phyloP scores from a whole-genome alignment of 2,888 invertebrate genomes.

The Boloria selene region DNA sequence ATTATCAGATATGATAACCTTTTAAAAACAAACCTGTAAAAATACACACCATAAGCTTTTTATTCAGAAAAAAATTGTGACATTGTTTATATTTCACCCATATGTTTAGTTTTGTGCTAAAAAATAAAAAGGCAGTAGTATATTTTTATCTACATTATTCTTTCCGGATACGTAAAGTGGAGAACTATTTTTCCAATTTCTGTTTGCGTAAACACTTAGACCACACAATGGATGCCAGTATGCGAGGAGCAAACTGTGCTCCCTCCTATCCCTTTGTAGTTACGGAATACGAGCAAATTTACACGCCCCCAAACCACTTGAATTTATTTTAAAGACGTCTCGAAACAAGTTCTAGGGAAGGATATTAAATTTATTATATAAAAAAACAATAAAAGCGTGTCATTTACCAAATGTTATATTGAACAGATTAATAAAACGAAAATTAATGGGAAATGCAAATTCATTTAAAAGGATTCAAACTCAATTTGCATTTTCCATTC shows the following conservation, averaged over 20 bases:
- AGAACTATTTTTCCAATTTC: no score
- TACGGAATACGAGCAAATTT: constrained; percentile 44
- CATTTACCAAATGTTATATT: constrained; percentile 13
- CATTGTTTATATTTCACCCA: no score
- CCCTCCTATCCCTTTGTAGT: constrained; percentile 44
- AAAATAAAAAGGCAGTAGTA: no score
- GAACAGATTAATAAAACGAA: constrained; percentile 14
- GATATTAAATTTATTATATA: constrained; percentile 6
- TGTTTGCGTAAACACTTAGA: constrained; percentile 11
- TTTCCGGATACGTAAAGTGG: no score
- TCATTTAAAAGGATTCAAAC: constrained; percentile 24
- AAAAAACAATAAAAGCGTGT: constrained; percentile 13
- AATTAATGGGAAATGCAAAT: constrained; percentile 22
- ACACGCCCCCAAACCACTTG: constrained; percentile 46
- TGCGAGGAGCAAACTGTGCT: constrained; percentile 36
- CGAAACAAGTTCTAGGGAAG: not conserved
- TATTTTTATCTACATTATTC: no score
- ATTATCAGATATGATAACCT: no score
- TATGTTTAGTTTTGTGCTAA: no score
- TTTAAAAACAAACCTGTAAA: no score
- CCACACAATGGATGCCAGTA: constrained; percentile 27
- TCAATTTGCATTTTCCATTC: constrained; percentile 24
- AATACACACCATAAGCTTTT: no score
- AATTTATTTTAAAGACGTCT: constrained; percentile 29
- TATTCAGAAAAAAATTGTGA: no score